Percentiles rank a stretch among this genome's conserved stretches.
phyloP scores from a whole-genome alignment of 2,113 vertebrate species.

The Globicephala melas region DNA sequence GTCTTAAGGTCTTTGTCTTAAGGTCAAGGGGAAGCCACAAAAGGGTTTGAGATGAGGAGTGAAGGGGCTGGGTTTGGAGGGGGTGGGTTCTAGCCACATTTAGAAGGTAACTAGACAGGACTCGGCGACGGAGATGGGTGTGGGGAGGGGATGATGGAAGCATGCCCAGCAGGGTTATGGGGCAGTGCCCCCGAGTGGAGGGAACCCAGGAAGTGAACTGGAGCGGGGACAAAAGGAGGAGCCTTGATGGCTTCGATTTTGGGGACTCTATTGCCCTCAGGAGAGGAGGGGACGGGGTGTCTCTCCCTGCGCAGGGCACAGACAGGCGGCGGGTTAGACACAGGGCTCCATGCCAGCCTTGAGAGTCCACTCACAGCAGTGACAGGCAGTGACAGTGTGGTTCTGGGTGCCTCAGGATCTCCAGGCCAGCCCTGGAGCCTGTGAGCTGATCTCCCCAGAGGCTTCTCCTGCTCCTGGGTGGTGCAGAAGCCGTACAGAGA shows the following conservation, averaged over 20 bases:
- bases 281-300: neutral
- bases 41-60: neutral
- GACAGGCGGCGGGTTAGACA: neutral
- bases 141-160: neutral
- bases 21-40: neutral
- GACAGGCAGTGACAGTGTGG: neutral
- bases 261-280: neutral
- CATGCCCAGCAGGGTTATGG: fast-evolving
- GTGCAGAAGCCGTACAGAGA: neutral
- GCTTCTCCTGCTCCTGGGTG: neutral
- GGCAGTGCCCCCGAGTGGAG: neutral
- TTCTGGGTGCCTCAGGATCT: neutral
- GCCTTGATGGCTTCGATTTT: neutral
- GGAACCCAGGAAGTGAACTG: neutral
- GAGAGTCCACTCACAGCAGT: neutral
- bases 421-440: neutral
- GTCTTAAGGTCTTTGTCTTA: neutral
- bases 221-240: neutral
- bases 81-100: neutral
- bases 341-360: neutral
- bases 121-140: neutral
- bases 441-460: neutral
- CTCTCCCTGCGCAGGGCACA: neutral
- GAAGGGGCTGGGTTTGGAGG: neutral
- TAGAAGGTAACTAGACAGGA: neutral